Percentiles rank a stretch among this genome's conserved stretches.
Evolutionary conservation across 2,113 vertebrate genomes (phyloP).

Genomic region (Sylvia atricapilla): DNA sequence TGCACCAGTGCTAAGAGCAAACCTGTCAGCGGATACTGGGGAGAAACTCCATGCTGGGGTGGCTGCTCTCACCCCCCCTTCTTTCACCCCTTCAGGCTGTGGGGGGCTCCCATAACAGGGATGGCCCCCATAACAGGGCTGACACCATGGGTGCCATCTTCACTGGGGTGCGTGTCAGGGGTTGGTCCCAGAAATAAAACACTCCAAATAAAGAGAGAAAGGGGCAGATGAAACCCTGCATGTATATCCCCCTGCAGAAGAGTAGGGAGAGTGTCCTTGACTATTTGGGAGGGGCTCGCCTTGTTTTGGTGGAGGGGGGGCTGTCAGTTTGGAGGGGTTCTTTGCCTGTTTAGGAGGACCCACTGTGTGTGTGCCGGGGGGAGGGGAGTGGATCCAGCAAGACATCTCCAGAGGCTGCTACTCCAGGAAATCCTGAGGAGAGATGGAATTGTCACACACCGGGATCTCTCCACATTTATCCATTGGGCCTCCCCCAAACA

Average conservation of each 20-base stretch:
- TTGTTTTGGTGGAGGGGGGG: not conserved
- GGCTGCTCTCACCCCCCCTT: not conserved
- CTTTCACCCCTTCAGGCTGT: not conserved
- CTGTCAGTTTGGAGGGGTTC: not conserved
- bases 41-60: not conserved
- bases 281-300: not conserved
- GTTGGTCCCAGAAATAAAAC: not conserved
- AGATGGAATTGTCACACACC: not conserved
- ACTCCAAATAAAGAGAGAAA: not conserved
- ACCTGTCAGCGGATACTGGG: accelerated
- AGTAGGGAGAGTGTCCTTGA: not conserved
- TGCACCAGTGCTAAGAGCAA: not conserved
- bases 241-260: not conserved
- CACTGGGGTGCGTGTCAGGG: accelerated
- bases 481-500: not conserved
- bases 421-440: not conserved
- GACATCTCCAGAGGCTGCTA: not conserved
- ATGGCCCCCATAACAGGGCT: not conserved
- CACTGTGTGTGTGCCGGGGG: too few species aligned
- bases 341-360: not conserved
- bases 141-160: not conserved
- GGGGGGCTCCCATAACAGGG: not conserved
- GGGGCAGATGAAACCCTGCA: not conserved
- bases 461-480: too few species aligned
- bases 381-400: too few species aligned